phyloP scores from a whole-genome alignment of 1,140 invertebrate species.

The Lepidurus packardi region DNA sequence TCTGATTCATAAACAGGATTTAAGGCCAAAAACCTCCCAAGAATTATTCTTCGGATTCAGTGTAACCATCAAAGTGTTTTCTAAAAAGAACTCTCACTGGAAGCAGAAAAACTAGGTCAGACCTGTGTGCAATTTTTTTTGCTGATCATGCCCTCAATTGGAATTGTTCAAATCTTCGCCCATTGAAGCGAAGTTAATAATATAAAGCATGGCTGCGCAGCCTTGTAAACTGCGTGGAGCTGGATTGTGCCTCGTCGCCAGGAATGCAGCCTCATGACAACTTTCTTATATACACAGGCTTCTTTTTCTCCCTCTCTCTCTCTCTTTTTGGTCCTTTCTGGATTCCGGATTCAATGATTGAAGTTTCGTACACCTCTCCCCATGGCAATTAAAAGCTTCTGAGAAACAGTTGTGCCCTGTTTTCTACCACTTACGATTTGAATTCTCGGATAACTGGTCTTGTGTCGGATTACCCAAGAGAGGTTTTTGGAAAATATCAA shows the following conservation, averaged over 20 bases:
- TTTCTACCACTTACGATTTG: background rate
- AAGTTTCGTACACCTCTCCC: background rate
- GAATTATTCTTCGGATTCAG: too few species aligned
- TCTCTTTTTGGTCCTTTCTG: background rate
- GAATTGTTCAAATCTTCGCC: too few species aligned
- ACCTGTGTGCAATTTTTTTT: too few species aligned
- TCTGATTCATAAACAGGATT: too few species aligned
- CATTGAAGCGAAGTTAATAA: too few species aligned
- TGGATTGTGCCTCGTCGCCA: background rate
- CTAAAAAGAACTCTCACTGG: too few species aligned
- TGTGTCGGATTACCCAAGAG: background rate
- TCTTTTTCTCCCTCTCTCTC: background rate
- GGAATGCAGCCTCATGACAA: background rate
- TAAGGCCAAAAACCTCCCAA: too few species aligned
- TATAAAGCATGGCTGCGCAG: background rate
- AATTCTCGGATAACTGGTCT: constrained; percentile 19
- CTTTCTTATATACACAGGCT: background rate
- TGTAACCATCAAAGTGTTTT: too few species aligned
- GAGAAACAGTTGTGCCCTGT: background rate
- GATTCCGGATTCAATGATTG: background rate
- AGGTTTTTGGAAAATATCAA: background rate
- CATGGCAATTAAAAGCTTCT: constrained; percentile 10
- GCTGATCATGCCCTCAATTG: too few species aligned
- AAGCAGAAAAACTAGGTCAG: too few species aligned
- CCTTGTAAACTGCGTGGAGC: background rate